A percentile compares a stretch with the other conserved stretches of the same genome.
Evolutionary conservation across 2,888 invertebrate genomes (phyloP).

Genomic region (Anticlea derivata): DNA sequence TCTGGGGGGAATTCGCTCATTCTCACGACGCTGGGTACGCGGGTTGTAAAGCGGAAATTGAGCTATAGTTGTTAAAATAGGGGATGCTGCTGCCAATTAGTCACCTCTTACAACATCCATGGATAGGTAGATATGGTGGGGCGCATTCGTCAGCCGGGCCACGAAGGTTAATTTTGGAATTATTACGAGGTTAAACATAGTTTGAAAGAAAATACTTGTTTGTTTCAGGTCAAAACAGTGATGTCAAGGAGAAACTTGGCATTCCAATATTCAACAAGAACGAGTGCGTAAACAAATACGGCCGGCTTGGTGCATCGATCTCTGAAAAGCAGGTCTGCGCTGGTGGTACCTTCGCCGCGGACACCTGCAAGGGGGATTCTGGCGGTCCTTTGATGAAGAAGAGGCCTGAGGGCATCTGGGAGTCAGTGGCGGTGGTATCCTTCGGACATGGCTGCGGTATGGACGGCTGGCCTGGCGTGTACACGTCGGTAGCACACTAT

Average conservation of each 20-base stretch:
- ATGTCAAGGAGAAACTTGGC: slow-evolving; percentile 86
- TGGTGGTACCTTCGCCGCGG: slow-evolving; percentile 86
- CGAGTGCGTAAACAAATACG: slow-evolving; percentile 81
- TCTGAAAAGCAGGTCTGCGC: slow-evolving; percentile 86
- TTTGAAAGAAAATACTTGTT: too few species aligned
- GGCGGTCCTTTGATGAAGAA: slow-evolving; percentile 89
- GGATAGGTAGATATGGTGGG: too few species aligned
- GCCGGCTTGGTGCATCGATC: slow-evolving; percentile 71
- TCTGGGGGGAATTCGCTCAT: too few species aligned
- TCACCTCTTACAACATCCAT: too few species aligned
- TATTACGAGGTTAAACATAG: too few species aligned
- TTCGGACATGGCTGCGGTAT: slow-evolving; percentile 87
- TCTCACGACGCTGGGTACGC: too few species aligned
- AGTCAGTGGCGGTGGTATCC: slow-evolving; percentile 86
- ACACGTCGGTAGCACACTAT: slow-evolving; percentile 85
- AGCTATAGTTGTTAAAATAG: too few species aligned
- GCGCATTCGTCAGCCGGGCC: too few species aligned
- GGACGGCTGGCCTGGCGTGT: slow-evolving; percentile 87
- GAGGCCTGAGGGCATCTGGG: slow-evolving; percentile 79
- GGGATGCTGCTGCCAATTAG: too few species aligned
- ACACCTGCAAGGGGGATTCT: slow-evolving; percentile 90
- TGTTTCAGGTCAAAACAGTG: slow-evolving; percentile 74
- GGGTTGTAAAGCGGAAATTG: too few species aligned
- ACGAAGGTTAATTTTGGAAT: too few species aligned
- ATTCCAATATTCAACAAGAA: slow-evolving; percentile 81